Conservation (phyloP, 2,888 invertebrate genomes). For the Tethea ocularis region DNA sequence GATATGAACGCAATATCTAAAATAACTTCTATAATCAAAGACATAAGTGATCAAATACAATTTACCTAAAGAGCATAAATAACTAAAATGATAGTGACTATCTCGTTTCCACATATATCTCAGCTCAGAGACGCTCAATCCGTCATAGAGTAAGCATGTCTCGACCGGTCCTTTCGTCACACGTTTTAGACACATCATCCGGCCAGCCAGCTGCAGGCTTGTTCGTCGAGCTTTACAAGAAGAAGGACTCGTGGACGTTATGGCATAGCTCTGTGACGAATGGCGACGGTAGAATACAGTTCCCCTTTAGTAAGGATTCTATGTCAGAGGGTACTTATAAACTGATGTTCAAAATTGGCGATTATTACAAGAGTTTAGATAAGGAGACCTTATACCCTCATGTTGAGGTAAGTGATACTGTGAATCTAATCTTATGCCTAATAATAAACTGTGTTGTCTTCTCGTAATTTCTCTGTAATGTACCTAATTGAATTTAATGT, state of each 20-base stretch:
- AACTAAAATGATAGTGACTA: background rate
- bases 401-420: conserved; percentile 86
- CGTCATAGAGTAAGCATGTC: conserved; percentile 47
- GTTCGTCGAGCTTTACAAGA: conserved; percentile 87
- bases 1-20: too few relatives aligned
- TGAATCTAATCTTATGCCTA: too few relatives aligned
- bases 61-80: background rate
- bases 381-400: conserved; percentile 89
- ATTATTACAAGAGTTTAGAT: conserved; percentile 86
- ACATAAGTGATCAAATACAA: background rate
- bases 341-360: conserved; percentile 88
- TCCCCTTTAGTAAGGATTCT: conserved; percentile 84
- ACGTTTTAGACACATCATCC: conserved; percentile 88
- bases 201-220: conserved; percentile 87
- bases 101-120: background rate
- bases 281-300: conserved; percentile 86
- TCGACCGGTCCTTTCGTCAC: conserved; percentile 87
- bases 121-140: background rate
- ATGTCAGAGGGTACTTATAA: conserved; percentile 89
- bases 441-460: too few relatives aligned
- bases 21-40: background rate
- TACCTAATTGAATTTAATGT: too few relatives aligned
- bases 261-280: conserved; percentile 86
- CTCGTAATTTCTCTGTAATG: too few relatives aligned
- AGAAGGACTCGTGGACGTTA: conserved; percentile 86